phyloP scores from a whole-genome alignment of 1,140 invertebrate species.

The Scaptomyza pallida region DNA sequence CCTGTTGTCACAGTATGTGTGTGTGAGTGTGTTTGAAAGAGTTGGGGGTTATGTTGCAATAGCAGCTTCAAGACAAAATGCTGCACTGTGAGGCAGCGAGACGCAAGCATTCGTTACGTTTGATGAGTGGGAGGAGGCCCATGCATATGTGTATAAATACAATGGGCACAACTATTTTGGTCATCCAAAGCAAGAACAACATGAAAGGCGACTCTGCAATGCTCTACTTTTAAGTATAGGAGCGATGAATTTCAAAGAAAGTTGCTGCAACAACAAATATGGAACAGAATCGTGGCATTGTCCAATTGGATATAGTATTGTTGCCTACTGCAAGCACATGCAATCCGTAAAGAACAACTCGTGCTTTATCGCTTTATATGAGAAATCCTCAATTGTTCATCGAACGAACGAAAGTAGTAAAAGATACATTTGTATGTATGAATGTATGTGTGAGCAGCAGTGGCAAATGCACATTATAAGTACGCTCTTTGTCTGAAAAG shows the following conservation, averaged over 20 bases:
- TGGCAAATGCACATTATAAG: constrained; percentile 2
- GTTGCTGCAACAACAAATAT: not conserved
- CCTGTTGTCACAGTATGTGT: constrained; percentile 30
- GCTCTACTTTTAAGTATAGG: not conserved
- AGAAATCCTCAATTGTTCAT: not conserved
- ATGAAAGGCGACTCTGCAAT: not conserved
- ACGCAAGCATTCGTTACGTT: no score
- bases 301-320: constrained; percentile 12
- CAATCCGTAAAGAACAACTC: not conserved
- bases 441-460: no score
- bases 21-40: not conserved
- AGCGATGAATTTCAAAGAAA: constrained; percentile 8
- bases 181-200: constrained; percentile 29
- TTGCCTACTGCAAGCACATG: not conserved
- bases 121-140: constrained; percentile 32
- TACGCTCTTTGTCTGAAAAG: not conserved
- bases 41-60: constrained; percentile 13
- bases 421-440: no score
- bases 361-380: constrained; percentile 15
- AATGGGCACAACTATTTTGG: constrained; percentile 46
- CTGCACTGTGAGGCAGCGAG: constrained; percentile 1
- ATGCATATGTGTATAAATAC: constrained; percentile 29
- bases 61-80: constrained; percentile 14
- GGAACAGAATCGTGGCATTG: not conserved
- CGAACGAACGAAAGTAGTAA: constrained; percentile 5